phyloP scores from a whole-genome alignment of 2,888 invertebrate genomes.

The Xestobium rufovillosum region DNA sequence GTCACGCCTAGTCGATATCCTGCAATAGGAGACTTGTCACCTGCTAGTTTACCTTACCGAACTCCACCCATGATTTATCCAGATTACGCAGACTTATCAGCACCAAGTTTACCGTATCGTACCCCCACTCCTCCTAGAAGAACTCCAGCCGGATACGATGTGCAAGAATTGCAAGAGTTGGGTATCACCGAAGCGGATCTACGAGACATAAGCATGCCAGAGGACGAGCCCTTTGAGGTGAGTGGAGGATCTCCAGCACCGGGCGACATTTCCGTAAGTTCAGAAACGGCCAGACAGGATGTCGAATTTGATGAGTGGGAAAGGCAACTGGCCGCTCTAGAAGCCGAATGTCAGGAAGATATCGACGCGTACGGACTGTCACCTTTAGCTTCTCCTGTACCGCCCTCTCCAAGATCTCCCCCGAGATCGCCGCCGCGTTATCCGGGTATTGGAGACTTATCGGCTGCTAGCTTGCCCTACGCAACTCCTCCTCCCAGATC shows the following conservation, averaged over 20 bases:
- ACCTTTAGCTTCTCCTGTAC: neutral
- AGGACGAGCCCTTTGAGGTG: too few species aligned
- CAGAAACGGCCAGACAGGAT: neutral
- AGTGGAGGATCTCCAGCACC: neutral
- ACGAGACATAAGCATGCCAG: neutral
- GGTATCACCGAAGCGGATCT: neutral
- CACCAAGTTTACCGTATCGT: constrained; percentile 2
- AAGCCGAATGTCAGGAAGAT: too few species aligned
- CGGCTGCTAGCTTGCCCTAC: neutral
- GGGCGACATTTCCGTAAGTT: too few species aligned
- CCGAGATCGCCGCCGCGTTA: too few species aligned
- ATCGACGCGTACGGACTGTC: neutral
- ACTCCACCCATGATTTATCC: neutral
- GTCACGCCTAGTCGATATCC: too few species aligned
- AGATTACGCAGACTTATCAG: neutral
- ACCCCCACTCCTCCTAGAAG: neutral
- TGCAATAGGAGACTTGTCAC: neutral
- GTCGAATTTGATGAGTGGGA: neutral
- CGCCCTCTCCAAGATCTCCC: neutral
- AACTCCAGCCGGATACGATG: constrained; percentile 2
- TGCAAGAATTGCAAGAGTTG: neutral
- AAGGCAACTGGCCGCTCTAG: neutral
- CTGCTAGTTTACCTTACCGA: neutral
- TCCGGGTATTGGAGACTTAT: constrained; percentile 1
- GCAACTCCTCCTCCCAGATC: neutral